Evolutionary conservation across 2,113 vertebrate genomes (phyloP).

Genomic region (Protobothrops mucrosquamatus): DNA sequence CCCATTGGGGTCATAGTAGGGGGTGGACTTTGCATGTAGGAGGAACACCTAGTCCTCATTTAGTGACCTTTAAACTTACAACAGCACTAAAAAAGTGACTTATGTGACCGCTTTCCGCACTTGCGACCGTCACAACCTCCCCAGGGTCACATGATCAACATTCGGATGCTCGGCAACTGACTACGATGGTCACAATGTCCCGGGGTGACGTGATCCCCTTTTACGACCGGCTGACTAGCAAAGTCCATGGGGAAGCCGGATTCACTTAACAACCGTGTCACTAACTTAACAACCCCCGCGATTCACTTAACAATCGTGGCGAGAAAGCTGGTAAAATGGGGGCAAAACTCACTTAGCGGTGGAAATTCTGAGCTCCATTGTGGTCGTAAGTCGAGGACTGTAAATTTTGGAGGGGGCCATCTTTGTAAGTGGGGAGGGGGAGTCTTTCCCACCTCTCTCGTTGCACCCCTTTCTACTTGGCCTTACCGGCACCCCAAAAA

Average conservation of each 20-base stretch:
- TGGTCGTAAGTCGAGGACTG: background rate
- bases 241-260: background rate
- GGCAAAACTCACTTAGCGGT: background rate
- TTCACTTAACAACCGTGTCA: background rate
- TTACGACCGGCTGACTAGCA: background rate
- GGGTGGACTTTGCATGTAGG: no score
- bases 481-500: no score
- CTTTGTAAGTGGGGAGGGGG: background rate
- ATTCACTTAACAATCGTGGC: background rate
- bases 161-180: background rate
- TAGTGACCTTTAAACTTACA: no score
- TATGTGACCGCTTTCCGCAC: no score
- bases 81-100: no score
- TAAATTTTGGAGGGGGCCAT: background rate
- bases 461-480: background rate
- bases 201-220: background rate
- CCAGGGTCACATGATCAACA: accelerated
- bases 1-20: background rate
- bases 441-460: no score
- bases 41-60: no score
- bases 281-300: background rate
- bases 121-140: background rate
- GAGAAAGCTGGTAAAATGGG: background rate
- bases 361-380: background rate
- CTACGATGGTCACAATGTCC: background rate